phyloP scores from a whole-genome alignment of 2,888 invertebrate species.

The Doris montereyensis region DNA sequence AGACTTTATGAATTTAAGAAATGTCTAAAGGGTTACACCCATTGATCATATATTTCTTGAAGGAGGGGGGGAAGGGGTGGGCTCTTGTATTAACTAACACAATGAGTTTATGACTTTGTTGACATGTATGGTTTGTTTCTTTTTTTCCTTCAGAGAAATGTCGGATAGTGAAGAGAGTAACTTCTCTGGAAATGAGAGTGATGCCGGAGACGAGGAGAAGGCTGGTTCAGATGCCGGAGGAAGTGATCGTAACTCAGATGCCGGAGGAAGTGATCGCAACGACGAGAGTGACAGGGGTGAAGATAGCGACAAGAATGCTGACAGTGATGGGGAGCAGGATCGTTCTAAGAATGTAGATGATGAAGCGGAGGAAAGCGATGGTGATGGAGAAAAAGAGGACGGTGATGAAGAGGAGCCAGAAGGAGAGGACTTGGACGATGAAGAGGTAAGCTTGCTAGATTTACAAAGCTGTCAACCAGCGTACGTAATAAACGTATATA shows the following conservation, averaged over 20 bases:
- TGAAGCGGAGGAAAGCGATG: conserved; percentile 56
- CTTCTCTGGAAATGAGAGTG: conserved; percentile 45
- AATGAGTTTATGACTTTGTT: no score
- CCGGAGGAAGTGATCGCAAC: conserved; percentile 48
- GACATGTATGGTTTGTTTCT: no score
- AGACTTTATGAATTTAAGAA: no score
- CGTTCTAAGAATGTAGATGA: conserved; percentile 45
- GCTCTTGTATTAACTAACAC: no score
- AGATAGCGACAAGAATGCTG: conserved; percentile 44
- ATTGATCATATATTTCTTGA: no score
- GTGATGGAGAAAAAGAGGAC: conserved; percentile 43
- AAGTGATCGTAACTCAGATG: conserved; percentile 18
- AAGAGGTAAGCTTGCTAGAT: conserved; percentile 40
- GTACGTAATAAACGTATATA: no score
- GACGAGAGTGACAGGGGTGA: conserved; percentile 47
- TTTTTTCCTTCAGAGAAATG: no score
- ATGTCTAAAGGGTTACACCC: no score
- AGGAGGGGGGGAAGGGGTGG: no score
- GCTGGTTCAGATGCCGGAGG: conserved; percentile 15
- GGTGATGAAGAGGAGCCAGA: conserved; percentile 54
- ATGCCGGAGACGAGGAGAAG: conserved; percentile 31
- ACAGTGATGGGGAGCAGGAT: conserved; percentile 42
- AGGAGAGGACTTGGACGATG: conserved; percentile 50
- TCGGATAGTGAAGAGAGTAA: conserved; percentile 47
- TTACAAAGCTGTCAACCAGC: conserved; percentile 51